Conservation (phyloP, 1,140 invertebrate species). For the Drosophila rhopaloa region DNA sequence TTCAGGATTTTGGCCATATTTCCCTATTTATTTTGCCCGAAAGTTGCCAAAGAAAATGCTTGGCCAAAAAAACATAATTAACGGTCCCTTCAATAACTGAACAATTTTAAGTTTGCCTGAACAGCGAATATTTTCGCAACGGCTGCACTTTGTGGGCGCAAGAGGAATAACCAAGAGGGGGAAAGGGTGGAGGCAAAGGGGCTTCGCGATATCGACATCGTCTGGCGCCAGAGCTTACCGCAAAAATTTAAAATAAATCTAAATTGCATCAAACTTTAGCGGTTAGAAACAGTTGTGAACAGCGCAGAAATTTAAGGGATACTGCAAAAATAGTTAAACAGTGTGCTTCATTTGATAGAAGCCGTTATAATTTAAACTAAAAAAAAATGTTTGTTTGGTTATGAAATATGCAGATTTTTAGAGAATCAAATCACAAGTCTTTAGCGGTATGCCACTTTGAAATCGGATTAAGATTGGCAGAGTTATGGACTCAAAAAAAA, state of each 20-base stretch:
- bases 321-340: no score
- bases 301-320: neutral
- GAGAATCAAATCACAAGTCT: no score
- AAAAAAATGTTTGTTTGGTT: no score
- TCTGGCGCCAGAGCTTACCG: constrained; percentile 34
- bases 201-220: constrained; percentile 9
- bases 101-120: constrained; percentile 43
- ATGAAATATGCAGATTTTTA: no score
- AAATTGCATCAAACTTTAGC: constrained; percentile 35
- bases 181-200: neutral
- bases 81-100: constrained; percentile 52
- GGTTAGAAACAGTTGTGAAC: neutral
- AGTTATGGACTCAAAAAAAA: no score
- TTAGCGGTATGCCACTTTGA: no score
- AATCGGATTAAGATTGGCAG: no score
- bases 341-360: no score
- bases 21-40: constrained; percentile 22
- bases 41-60: constrained; percentile 24
- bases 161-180: neutral
- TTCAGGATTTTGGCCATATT: constrained; percentile 18
- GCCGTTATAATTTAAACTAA: no score
- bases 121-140: constrained; percentile 41
- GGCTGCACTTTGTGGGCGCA: constrained; percentile 3
- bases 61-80: constrained; percentile 51
- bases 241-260: constrained; percentile 70